phyloP scores from a whole-genome alignment of 1,140 invertebrate species.

The Phymorhynchus buccinoides region DNA sequence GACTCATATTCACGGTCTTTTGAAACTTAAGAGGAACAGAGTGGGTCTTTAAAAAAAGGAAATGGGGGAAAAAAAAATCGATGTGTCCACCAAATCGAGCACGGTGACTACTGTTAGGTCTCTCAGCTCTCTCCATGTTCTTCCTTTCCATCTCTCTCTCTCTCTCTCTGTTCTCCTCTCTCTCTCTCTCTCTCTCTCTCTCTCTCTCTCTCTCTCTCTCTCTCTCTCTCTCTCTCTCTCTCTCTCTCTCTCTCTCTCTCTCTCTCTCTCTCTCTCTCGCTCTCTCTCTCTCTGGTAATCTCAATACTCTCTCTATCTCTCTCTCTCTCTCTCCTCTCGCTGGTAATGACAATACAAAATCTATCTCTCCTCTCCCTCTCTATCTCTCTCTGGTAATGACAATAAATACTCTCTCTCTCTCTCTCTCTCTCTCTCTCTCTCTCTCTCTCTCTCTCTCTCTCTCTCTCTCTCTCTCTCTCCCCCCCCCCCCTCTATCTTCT shows the following conservation, averaged over 20 bases:
- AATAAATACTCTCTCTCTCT: too few relatives aligned
- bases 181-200: background rate
- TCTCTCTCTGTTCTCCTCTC: background rate
- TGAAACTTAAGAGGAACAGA: background rate
- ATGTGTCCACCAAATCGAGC: background rate
- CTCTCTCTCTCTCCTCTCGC: background rate
- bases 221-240: background rate
- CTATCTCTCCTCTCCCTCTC: too few relatives aligned
- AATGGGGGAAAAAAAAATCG: background rate
- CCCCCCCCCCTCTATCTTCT: background rate
- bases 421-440: too few relatives aligned
- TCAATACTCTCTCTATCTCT: background rate
- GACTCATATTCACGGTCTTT: slow-evolving; percentile 1
- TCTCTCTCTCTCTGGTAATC: background rate
- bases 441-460: too few relatives aligned
- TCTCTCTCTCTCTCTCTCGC: background rate
- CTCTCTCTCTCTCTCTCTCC: background rate
- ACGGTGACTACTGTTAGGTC: background rate
- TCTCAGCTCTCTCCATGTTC: too few relatives aligned
- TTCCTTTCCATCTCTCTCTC: too few relatives aligned
- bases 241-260: background rate
- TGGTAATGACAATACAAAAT: too few relatives aligned
- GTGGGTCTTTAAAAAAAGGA: too few relatives aligned
- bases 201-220: background rate
- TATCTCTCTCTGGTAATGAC: too few relatives aligned